Evolutionary conservation across 2,113 vertebrate genomes (phyloP).

Genomic region (Bos javanicus): DNA sequence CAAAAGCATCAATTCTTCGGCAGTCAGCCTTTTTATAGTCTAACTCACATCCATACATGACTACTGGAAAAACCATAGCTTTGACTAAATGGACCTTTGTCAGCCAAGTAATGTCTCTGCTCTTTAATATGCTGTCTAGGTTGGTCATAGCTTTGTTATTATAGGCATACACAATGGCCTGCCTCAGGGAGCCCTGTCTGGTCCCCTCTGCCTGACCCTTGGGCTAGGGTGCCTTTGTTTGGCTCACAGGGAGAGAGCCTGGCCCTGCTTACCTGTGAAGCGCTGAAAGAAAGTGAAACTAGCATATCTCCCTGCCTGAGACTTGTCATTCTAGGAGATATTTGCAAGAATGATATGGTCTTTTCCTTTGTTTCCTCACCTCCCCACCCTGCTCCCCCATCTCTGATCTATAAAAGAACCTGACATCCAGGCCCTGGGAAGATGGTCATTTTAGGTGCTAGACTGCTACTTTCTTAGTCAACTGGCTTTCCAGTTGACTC

Average conservation of each 20-base stretch:
- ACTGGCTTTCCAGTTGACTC: background rate
- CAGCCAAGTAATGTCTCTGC: background rate
- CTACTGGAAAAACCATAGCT: background rate
- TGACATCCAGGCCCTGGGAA: background rate
- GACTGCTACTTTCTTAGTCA: background rate
- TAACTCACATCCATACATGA: background rate
- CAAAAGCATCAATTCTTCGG: background rate
- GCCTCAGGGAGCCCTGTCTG: background rate
- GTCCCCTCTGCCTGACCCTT: fast-evolving
- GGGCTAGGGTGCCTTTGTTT: background rate
- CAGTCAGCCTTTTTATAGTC: background rate
- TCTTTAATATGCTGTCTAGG: background rate
- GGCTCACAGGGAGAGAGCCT: background rate
- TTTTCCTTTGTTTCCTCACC: background rate
- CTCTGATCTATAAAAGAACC: background rate
- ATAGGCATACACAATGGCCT: background rate
- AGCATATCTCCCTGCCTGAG: background rate
- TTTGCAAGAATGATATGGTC: background rate
- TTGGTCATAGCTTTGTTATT: background rate
- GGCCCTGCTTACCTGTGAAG: background rate
- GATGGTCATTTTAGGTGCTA: background rate
- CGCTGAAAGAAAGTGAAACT: background rate
- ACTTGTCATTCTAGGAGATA: background rate
- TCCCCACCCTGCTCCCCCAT: background rate
- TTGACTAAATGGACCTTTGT: background rate